Conservation (phyloP, 2,113 vertebrate genomes). For the Syngnathoides biaculeatus region DNA sequence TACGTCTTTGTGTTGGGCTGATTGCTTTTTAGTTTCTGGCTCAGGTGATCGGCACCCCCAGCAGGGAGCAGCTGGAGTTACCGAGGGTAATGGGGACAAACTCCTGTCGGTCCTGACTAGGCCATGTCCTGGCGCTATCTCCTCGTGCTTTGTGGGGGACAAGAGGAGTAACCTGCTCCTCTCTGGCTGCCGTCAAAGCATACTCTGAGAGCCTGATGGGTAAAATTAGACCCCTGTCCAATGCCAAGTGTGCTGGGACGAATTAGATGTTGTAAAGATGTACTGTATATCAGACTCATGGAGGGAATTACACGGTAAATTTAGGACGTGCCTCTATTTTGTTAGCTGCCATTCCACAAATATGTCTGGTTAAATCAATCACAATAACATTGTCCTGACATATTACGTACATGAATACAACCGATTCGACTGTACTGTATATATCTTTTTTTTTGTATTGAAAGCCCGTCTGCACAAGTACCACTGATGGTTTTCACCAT, state of each 20-base stretch:
- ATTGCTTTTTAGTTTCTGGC: conserved; percentile 22
- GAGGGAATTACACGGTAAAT: neutral
- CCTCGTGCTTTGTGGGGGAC: conserved; percentile 29
- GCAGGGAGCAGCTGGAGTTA: conserved; percentile 67
- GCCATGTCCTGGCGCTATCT: conserved; percentile 47
- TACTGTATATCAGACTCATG: conserved; percentile 2
- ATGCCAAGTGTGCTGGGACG: conserved; percentile 8
- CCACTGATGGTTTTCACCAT: too few relatives aligned
- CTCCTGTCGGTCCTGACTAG: conserved; percentile 33
- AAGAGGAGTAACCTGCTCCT: conserved; percentile 42
- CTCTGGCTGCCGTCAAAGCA: conserved; percentile 47
- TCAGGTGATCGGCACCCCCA: conserved; percentile 62
- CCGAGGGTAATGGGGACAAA: conserved; percentile 61
- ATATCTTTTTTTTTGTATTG: too few relatives aligned
- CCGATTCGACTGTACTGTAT: neutral
- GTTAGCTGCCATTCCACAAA: neutral
- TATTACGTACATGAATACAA: too few relatives aligned
- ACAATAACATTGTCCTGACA: neutral
- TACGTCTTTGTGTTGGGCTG: conserved; percentile 9
- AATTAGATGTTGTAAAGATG: conserved; percentile 13
- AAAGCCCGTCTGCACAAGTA: too few relatives aligned
- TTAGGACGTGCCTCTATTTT: neutral
- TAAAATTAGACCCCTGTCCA: conserved; percentile 36
- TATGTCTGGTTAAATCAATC: neutral
- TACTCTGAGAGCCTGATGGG: conserved; percentile 45